Evolutionary conservation across 1,140 invertebrate species (phyloP), one percentile per base, ranked within the genome.

Genomic region (Belonocnema kinseyi): DNA sequence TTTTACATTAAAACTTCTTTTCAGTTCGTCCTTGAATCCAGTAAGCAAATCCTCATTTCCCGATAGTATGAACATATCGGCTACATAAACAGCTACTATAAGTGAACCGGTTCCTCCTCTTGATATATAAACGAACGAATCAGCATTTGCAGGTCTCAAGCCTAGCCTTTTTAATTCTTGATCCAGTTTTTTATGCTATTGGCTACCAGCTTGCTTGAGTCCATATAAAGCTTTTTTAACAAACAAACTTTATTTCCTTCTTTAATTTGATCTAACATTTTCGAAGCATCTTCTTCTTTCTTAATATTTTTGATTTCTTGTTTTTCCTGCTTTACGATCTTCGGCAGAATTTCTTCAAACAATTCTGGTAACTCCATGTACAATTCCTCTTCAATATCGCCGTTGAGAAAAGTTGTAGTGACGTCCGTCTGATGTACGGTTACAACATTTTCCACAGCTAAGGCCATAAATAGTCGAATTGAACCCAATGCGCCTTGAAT

Each of bases 1-100:
- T 8, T 52, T 52, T 84, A 81, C 13, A 83, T 66, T 14, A 13
- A 50, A 13, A 26, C 3, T 1, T 1, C 3, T 1, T 26, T 26
- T 26, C 3, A 1, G 3, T 1, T 26, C 3, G 1, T 1, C 1
- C 3, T 26, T 1, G 17, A 72, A 8, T 16, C 33, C 40, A 72
- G 50, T 10, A 72, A 16, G 17, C 46, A 26, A 50, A n/a, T 1
- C 10, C 7, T 46, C 13, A 72, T 14, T 11, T 72, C n/a, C n/a
- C n/a, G n/a, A n/a, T n/a, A n/a, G n/a, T n/a, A n/a, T 46, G 0
- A 46, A 46, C 12, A 72, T n/a, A 46, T 72, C 70, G 0, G 16
- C 50, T 3, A 26, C 26, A 26, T 26, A 3, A 16, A 17, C 4
- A 4, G 14, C 16, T 16, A 17, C 53, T 8, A 54, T 17, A 0